Evolutionary conservation across 2,797 vertebrate species (phyloP).

Genomic region (Myiotriccus ornatus): DNA sequence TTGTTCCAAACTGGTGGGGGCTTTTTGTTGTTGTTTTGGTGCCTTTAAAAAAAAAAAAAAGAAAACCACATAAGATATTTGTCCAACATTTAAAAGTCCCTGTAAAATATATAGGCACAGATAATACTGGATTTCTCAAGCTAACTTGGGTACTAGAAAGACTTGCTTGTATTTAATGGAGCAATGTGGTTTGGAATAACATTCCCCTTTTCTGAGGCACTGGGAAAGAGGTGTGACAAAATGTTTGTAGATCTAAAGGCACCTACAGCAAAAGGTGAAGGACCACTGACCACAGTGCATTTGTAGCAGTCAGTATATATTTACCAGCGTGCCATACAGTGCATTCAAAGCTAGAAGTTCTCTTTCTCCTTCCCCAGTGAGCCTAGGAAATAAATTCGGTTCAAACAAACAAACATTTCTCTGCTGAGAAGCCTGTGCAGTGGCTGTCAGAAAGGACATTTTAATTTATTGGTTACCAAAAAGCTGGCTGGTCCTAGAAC

Average conservation of each 20-base stretch:
- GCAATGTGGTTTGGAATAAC: neutral
- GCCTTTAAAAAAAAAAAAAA: neutral
- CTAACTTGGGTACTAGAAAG: neutral
- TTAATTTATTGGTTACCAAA: slow-evolving; percentile 31
- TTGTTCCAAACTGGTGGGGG: neutral
- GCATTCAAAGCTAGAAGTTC: neutral
- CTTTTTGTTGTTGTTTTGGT: neutral
- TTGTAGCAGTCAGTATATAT: neutral
- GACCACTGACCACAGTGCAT: neutral
- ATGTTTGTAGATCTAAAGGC: neutral
- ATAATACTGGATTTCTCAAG: neutral
- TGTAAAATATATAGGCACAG: neutral
- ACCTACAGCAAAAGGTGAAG: neutral
- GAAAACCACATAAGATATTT: neutral
- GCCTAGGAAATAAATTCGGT: slow-evolving; percentile 23
- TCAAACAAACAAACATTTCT: slow-evolving; percentile 34
- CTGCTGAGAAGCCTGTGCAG: neutral
- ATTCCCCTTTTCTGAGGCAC: neutral
- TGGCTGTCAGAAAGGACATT: slow-evolving; percentile 16
- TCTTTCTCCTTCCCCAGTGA: neutral
- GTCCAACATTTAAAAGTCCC: neutral
- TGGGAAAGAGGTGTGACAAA: neutral
- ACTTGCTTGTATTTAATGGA: neutral
- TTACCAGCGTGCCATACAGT: neutral
- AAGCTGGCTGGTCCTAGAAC: neutral